Evolutionary conservation across 2,797 vertebrate genomes (phyloP), one percentile per base, ranked within the genome.

Genomic region (Oreochromis grahami): DNA sequence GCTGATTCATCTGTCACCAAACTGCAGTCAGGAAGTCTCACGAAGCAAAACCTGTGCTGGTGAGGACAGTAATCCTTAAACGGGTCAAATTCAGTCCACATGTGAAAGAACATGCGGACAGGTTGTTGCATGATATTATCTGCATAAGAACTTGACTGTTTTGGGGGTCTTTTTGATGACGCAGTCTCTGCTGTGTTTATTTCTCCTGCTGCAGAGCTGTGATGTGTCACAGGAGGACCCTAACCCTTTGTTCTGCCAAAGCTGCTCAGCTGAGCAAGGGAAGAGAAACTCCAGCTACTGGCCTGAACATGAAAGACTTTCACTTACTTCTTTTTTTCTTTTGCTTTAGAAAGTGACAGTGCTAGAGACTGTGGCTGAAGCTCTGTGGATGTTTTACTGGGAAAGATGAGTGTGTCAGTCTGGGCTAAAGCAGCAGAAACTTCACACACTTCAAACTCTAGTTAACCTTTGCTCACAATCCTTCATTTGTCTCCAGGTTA

Each of bases 231-330:
- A 45, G 12, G 13, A 45, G 12, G 5, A 15, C 13, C 41, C n/a
- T n/a, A n/a, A n/a, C n/a, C n/a, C 76, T n/a, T 7, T 2, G 12
- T 32, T 63, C 79, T 78, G 89, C 82, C 88, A 89, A 41, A 19
- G 63, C 58, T 56, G 32, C 32, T 65, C 11, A 45, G 48, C 11
- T 2, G 76, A 70, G 63, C 78, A 50, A 14, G 29, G n/a, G 65
- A 43, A 29, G 65, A 45, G 65, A 45, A 45, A 45, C 14, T 70
- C 41, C 38, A 70, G 65, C 21, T 45, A 17, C 65, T 70, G 65
- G 21, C 41, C 8, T 26, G 65, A 70, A 45, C 41, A 70, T 70
- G 14, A 70, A 70, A 70, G 65, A 70, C 65, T 26, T 70, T 45
- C 65, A 26, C 14, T 24, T 56, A 41, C n/a, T 41, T 45, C 13